Evolutionary conservation across 2,797 vertebrate species (phyloP).

Genomic region (Periparus ater): DNA sequence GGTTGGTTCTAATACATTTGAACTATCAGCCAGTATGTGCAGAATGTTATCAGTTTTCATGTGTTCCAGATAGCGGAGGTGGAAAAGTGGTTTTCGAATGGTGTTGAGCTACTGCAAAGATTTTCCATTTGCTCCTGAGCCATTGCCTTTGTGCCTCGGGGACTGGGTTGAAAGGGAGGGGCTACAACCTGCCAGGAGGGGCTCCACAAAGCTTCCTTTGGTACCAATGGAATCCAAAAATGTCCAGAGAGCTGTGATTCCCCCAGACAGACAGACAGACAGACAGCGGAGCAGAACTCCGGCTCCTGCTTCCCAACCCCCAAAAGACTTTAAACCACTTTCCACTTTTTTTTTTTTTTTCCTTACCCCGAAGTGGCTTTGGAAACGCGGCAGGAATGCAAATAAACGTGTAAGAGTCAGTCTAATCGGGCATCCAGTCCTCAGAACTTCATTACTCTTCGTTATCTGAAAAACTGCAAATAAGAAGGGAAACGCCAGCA

Average conservation of each 20-base stretch:
- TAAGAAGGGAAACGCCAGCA: neutral
- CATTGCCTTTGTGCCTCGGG: neutral
- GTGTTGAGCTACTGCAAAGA: conserved; percentile 9
- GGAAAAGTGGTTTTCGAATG: conserved; percentile 25
- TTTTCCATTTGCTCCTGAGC: conserved; percentile 31
- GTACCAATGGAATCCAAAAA: neutral
- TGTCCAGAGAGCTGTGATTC: neutral
- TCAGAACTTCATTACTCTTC: conserved; percentile 26
- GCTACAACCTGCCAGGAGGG: neutral
- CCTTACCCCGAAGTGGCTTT: neutral
- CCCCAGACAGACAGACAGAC: neutral
- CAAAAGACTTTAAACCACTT: neutral
- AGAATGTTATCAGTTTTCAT: conserved; percentile 44
- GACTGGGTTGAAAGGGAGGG: neutral
- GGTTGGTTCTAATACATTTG: conserved; percentile 10
- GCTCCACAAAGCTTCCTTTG: neutral
- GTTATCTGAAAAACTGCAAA: conserved; percentile 32
- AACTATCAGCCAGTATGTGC: conserved; percentile 1
- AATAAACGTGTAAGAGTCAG: neutral
- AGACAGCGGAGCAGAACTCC: neutral
- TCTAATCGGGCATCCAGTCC: neutral
- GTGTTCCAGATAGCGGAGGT: conserved; percentile 12
- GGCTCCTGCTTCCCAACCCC: neutral
- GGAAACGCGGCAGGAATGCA: neutral
- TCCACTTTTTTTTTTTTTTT: neutral